A percentile compares a stretch with the other conserved stretches of the same genome.
These are phyloP conservation scores for Archocentrus centrarchus DNA, from an alignment of 2,113 vertebrate genomes.

Conservation along the genomic window DNA sequence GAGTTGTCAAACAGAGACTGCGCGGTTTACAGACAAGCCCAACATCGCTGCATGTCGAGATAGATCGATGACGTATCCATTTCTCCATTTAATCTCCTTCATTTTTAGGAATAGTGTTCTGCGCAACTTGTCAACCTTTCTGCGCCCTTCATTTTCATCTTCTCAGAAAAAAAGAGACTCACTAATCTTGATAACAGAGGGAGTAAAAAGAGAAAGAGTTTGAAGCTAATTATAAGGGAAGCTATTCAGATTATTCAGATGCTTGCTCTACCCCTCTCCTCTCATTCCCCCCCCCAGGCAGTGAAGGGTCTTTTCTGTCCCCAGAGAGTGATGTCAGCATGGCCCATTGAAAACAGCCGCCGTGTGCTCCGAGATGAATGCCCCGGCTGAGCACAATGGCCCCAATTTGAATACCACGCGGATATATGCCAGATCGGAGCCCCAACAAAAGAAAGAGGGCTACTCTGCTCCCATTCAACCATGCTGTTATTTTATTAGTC, in stretches of 20 bases:
- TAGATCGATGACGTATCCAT: neutral
- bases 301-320: constrained; percentile 82
- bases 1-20: constrained; percentile 29
- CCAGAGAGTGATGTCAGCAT: constrained; percentile 81
- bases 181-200: constrained; percentile 25
- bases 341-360: constrained; percentile 81
- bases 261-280: constrained; percentile 66
- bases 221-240: constrained; percentile 71
- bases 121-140: constrained; percentile 19
- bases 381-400: constrained; percentile 81
- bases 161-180: constrained; percentile 31
- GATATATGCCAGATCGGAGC: constrained; percentile 73
- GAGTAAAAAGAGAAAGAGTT: constrained; percentile 48
- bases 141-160: constrained; percentile 6
- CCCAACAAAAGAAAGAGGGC: constrained; percentile 76
- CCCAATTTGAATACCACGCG: constrained; percentile 85
- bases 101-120: constrained; percentile 1
- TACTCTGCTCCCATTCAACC: constrained; percentile 68
- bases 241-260: constrained; percentile 81
- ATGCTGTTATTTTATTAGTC: constrained; percentile 74
- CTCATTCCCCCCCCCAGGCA: constrained; percentile 20
- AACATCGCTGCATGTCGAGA: neutral
- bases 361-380: constrained; percentile 78
- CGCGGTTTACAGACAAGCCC: constrained; percentile 11
- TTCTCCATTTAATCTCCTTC: constrained; percentile 20